A percentile compares a stretch with the other conserved stretches of the same genome.
These are phyloP conservation scores for Trematocara stigmaticum DNA, from an alignment of 2,113 vertebrate genomes.

Conservation along the genomic window DNA sequence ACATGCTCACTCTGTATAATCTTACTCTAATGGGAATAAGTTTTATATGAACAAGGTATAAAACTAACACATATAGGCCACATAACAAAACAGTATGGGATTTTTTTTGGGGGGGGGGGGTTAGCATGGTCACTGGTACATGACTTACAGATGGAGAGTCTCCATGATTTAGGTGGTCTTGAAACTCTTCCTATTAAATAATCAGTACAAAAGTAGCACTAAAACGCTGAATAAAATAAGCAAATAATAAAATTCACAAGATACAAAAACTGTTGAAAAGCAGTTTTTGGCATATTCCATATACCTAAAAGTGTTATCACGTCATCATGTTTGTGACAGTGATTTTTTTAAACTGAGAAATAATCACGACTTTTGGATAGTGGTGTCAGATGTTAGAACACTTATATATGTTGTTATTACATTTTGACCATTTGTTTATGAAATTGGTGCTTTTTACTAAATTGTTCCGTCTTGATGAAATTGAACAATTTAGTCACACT, in stretches of 20 bases:
- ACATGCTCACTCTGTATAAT: neutral
- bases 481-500: neutral
- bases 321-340: neutral
- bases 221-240: neutral
- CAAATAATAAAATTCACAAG: neutral
- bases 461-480: neutral
- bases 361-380: neutral
- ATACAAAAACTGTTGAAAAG: neutral
- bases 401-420: neutral
- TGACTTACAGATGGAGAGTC: neutral
- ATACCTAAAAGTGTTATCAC: neutral
- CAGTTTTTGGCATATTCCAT: neutral
- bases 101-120: too few species aligned
- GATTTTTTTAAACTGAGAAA: neutral
- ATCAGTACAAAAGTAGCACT: neutral
- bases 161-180: neutral
- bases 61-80: neutral
- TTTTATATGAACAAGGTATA: neutral
- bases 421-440: neutral
- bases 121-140: neutral
- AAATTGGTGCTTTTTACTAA: neutral
- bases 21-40: neutral
- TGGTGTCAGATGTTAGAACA: neutral
- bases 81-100: neutral
- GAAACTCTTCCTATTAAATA: neutral